Evolutionary conservation across 92 coral and sea anemone genomes (phyloP).

Genomic region (Siderastrea siderea): DNA sequence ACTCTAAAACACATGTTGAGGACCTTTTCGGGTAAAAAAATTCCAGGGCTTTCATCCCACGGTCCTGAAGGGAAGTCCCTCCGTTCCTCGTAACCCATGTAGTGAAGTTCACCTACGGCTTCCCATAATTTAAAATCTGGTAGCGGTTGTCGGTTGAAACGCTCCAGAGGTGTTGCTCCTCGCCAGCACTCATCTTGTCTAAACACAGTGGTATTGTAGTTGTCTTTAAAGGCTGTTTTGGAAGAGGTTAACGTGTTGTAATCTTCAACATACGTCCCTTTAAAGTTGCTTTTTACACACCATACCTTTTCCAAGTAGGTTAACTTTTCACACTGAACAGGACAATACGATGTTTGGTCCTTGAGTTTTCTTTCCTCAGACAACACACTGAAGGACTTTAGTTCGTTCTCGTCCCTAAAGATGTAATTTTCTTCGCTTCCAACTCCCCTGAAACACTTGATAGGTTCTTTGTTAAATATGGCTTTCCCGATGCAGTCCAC

Average conservation of each 20-base stretch:
- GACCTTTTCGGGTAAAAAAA: conserved; percentile 55
- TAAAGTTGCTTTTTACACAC: conserved; percentile 17
- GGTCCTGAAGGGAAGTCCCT: conserved; percentile 20
- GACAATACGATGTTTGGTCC: conserved; percentile 7
- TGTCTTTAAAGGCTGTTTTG: conserved; percentile 32
- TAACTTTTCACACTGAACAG: conserved; percentile 1
- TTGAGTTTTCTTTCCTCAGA: conserved; percentile 30
- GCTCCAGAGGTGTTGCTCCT: conserved; percentile 5
- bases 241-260: conserved; percentile 15
- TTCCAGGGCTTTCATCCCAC: conserved; percentile 52
- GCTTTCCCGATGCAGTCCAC: conserved; percentile 31
- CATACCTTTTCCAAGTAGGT: conserved; percentile 35
- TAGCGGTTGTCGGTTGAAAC: conserved; percentile 47
- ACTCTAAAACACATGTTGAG: conserved; percentile 54
- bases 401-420: conserved; percentile 15
- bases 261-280: conserved; percentile 41
- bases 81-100: conserved; percentile 46
- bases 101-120: conserved; percentile 30
- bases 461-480: conserved; percentile 20
- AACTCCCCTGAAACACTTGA: conserved; percentile 28
- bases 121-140: conserved; percentile 61
- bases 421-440: conserved; percentile 28
- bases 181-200: conserved; percentile 8
- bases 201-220: conserved; percentile 33
- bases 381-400: conserved; percentile 14